Percentiles rank a stretch among this genome's conserved stretches.
These are phyloP conservation scores for Chauna torquata DNA, from an alignment of 2,113 vertebrate genomes.

Conservation along the genomic window DNA sequence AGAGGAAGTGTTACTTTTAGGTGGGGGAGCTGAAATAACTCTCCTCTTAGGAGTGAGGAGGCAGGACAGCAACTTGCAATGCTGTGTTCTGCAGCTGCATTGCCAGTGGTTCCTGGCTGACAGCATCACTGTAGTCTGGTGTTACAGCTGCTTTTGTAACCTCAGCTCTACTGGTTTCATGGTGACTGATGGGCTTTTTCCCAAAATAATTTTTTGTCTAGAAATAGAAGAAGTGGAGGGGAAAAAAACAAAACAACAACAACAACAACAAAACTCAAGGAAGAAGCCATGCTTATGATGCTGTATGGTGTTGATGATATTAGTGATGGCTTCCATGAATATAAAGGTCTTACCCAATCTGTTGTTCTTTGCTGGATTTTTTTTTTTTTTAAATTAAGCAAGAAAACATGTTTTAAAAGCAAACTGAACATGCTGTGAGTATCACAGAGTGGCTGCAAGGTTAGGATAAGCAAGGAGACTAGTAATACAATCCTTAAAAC, in stretches of 20 bases:
- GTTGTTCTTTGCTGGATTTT: neutral
- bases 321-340: neutral
- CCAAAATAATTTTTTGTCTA: neutral
- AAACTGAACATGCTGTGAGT: conserved; percentile 32
- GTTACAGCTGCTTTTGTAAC: neutral
- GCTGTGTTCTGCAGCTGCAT: neutral
- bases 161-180: neutral
- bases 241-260: too few relatives aligned
- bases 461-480: conserved; percentile 50
- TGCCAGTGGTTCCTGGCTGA: neutral
- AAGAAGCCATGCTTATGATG: neutral
- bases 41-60: neutral
- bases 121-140: neutral
- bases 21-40: neutral
- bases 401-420: neutral
- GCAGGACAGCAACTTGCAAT: neutral
- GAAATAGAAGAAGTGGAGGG: neutral
- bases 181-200: neutral
- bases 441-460: neutral
- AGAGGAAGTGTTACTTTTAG: neutral
- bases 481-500: neutral
- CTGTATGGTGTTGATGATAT: neutral
- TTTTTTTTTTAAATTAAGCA: neutral
- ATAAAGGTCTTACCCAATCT: neutral
- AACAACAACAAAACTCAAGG: neutral